Base-by-base conservation (phyloP, 2,888 invertebrate genomes). In the Drosophila dives region DNA sequence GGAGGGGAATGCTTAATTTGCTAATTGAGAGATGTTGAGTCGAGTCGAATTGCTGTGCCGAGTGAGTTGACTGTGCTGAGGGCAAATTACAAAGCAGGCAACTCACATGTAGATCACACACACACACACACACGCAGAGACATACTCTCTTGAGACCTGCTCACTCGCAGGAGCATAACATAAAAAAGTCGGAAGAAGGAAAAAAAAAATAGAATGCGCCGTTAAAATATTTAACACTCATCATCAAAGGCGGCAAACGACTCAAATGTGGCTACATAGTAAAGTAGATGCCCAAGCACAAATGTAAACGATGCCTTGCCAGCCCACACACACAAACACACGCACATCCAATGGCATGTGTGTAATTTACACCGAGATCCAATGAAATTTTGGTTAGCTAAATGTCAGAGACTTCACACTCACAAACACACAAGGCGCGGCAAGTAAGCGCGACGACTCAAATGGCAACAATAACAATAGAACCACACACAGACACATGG, bases 11-110 rank as follows among this genome's bases (percentile, higher is more conserved):
- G 72, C 71, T 77, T 83, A 80, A 87, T 89, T 86, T 88, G 82
- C 77, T 88, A 90, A 91, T 83, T 83, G 91, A 91, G 90, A 85
- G 84, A 66, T 76, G 55, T 49, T 54, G 54, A 42, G 61, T 45
- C 48, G 33, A 48, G 34, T 75, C 75, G 86, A 86, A 29, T 80
- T 71, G 76, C 23, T 72, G 36, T 72, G 36, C 23, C n/a, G 67
- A 73, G 32, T 50, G 65, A 50, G 45, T 58, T 34, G 81, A 78
- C 71, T 78, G 81, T 56, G 64, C 71, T 59, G 15, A 48, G 34
- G 64, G 64, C 68, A 73, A 81, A 73, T 67, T 81, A 64, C 67
- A 77, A 77, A 56, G 54, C 45, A 75, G 53, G 33, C 60, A 65
- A 26, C 55, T 50, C 64, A 56, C 53, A 67, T 77, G 58, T 70